Evolutionary conservation across 1,140 invertebrate species (phyloP).

Genomic region (Brachionus asplanchnoidis): DNA sequence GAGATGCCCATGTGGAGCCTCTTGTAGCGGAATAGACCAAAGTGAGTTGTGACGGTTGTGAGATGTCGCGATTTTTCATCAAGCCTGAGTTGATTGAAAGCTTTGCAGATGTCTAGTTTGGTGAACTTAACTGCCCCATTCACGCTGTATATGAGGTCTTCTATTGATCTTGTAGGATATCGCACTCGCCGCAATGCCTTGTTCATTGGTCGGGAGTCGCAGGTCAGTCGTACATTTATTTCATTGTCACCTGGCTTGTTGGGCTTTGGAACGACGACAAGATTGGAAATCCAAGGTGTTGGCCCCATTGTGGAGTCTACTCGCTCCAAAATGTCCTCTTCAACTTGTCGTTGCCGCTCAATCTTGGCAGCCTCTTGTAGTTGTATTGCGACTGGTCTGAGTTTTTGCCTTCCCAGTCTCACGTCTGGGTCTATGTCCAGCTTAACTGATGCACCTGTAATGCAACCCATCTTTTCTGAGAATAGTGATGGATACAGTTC

Average conservation of each 20-base stretch:
- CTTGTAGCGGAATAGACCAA: slow-evolving; percentile 51
- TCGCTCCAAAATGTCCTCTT: not conserved
- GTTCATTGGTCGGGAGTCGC: not conserved
- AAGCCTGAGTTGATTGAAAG: slow-evolving; percentile 10
- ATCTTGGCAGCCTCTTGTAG: not conserved
- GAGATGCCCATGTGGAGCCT: slow-evolving; percentile 55
- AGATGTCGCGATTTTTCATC: slow-evolving; percentile 45
- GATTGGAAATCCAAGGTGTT: not conserved
- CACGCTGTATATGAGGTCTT: not conserved
- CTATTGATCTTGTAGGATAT: not conserved
- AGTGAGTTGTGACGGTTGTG: slow-evolving; percentile 57
- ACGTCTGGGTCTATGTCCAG: not conserved
- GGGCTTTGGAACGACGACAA: not conserved
- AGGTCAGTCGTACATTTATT: not conserved
- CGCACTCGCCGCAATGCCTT: not conserved
- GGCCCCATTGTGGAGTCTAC: not conserved
- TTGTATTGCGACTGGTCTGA: not conserved
- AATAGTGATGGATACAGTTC: not conserved
- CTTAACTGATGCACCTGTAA: not conserved
- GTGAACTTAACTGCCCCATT: not conserved
- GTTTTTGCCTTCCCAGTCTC: not conserved
- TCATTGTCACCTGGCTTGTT: not conserved
- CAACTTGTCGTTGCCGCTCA: not conserved
- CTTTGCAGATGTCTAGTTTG: not conserved
- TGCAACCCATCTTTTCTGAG: not conserved